Conservation (phyloP, 2,888 invertebrate genomes). For the Troides oblongomaculatus region DNA sequence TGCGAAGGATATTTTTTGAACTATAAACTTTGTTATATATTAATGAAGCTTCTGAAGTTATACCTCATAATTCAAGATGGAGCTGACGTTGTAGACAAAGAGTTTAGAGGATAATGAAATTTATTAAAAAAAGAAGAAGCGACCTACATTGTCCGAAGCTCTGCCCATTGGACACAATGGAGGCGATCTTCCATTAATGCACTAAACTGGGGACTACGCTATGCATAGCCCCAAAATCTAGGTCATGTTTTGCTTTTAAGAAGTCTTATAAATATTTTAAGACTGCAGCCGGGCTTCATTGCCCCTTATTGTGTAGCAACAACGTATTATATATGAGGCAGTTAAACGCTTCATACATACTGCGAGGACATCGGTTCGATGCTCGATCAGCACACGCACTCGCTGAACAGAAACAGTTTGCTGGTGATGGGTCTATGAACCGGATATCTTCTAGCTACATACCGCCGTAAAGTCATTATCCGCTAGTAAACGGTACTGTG, state of each 20-base stretch:
- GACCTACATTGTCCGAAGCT: constrained; percentile 14
- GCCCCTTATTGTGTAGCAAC: not conserved
- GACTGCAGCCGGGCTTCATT: not conserved
- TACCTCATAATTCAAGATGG: not conserved
- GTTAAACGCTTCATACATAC: too few relatives aligned
- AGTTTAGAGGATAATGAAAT: not conserved
- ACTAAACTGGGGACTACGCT: constrained; percentile 5
- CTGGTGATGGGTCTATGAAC: too few relatives aligned
- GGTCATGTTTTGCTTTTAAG: constrained; percentile 1
- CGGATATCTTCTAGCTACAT: too few relatives aligned
- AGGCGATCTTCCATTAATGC: constrained; percentile 13
- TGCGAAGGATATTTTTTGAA: too few relatives aligned
- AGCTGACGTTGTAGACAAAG: not conserved
- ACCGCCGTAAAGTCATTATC: too few relatives aligned
- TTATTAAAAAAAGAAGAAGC: not conserved
- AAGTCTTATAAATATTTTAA: constrained; percentile 1
- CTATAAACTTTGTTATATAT: too few relatives aligned
- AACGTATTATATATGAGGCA: too few relatives aligned
- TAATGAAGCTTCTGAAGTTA: too few relatives aligned
- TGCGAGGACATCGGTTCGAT: too few relatives aligned
- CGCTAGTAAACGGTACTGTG: too few relatives aligned
- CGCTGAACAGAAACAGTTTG: too few relatives aligned
- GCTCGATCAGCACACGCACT: too few relatives aligned
- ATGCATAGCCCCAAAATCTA: constrained; percentile 1
- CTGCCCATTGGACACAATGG: constrained; percentile 22